Evolutionary conservation across 64 coral and sea anemone genomes (phyloP).

Genomic region (Pachyseris speciosa): DNA sequence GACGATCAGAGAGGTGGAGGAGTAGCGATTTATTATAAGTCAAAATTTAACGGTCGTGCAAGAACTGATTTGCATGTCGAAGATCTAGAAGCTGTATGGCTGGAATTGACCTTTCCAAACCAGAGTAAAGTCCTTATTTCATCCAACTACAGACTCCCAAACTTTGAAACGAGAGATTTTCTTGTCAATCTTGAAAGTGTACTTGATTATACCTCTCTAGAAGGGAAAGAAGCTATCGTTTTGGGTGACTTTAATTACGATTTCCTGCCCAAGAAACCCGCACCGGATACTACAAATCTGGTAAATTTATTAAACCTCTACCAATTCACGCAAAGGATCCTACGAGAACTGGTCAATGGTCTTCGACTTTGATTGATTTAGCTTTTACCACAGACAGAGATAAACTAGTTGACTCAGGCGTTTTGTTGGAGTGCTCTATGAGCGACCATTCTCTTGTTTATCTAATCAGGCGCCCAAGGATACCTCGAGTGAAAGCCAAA

Average conservation of each 20-base stretch:
- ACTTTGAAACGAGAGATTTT: neutral
- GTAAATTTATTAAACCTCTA: conserved; percentile 3
- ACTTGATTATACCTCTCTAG: neutral
- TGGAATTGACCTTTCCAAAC: conserved; percentile 1
- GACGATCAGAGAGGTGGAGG: conserved; percentile 4
- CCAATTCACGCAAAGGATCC: conserved; percentile 37
- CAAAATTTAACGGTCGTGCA: neutral
- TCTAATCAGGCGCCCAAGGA: neutral
- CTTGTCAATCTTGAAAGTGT: neutral
- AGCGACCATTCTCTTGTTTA: conserved; percentile 22
- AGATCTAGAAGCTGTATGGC: conserved; percentile 3
- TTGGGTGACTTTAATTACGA: conserved; percentile 28
- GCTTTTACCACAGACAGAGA: neutral
- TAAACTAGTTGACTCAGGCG: conserved; percentile 20
- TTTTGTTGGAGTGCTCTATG: neutral
- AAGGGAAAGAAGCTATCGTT: neutral
- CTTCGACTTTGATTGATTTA: conserved; percentile 17
- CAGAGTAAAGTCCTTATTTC: neutral
- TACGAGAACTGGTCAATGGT: conserved; percentile 7
- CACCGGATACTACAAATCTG: neutral
- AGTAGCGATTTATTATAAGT: conserved; percentile 5
- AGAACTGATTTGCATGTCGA: neutral
- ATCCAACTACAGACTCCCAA: conserved; percentile 8
- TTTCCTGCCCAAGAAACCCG: conserved; percentile 24
- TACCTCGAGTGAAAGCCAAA: neutral